Conservation (phyloP, 2,797 vertebrate species). For the Bucorvus abyssinicus region DNA sequence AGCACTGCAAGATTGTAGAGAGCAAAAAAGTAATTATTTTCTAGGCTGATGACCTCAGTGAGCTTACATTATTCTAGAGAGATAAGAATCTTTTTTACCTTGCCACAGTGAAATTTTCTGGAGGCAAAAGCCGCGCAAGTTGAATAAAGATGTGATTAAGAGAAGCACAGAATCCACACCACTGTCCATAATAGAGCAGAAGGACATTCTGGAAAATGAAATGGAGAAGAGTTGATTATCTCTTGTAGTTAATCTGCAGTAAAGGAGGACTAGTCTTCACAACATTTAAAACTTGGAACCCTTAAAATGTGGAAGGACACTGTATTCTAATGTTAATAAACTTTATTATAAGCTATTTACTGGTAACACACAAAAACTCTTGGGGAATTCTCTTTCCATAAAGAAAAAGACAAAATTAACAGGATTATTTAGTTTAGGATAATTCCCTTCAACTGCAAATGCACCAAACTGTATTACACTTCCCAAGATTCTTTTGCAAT, state of each 20-base stretch:
- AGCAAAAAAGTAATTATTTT: neutral
- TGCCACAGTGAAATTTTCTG: conserved; percentile 84
- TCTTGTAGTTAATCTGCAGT: neutral
- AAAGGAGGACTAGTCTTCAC: neutral
- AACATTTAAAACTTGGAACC: neutral
- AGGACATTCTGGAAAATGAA: conserved; percentile 84
- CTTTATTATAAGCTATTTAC: neutral
- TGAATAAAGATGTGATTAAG: conserved; percentile 85
- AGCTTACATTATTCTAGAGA: neutral
- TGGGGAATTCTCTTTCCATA: neutral
- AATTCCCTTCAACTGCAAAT: neutral
- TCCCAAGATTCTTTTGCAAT: neutral
- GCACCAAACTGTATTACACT: neutral
- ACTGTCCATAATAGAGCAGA: conserved; percentile 82
- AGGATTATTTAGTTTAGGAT: neutral
- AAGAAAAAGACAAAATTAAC: neutral
- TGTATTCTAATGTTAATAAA: neutral
- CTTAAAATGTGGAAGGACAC: neutral
- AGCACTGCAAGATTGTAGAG: neutral
- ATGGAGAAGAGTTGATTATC: neutral
- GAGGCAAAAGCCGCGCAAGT: conserved; percentile 86
- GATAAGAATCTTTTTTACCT: conserved; percentile 78
- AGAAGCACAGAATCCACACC: conserved; percentile 83
- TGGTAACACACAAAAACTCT: neutral
- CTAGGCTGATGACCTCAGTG: neutral